Conservation (phyloP, 2,113 vertebrate genomes). For the Psettodes erumei region DNA sequence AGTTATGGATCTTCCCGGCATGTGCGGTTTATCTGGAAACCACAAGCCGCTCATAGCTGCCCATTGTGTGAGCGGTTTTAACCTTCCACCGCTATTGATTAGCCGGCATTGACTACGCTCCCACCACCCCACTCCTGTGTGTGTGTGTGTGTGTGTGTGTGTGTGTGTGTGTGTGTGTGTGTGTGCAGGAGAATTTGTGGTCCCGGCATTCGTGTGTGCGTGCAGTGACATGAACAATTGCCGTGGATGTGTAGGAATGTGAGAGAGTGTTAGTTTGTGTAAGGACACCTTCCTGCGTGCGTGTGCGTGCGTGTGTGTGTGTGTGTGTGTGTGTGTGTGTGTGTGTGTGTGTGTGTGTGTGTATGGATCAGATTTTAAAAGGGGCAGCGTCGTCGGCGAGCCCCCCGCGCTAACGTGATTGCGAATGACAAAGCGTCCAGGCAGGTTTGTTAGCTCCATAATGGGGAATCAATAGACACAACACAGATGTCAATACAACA, state of each 20-base stretch:
- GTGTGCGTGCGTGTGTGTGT: constrained; percentile 19
- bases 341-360: constrained; percentile 41
- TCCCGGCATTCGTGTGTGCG: constrained; percentile 8
- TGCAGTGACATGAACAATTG: constrained; percentile 34
- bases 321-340: constrained; percentile 29
- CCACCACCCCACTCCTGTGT: constrained; percentile 37
- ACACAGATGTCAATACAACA: constrained; percentile 89
- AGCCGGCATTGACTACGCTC: constrained; percentile 73
- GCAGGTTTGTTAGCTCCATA: constrained; percentile 87
- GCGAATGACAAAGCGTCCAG: constrained; percentile 86
- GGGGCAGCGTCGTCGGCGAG: constrained; percentile 72
- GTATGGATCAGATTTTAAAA: constrained; percentile 79
- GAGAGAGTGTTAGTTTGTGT: constrained; percentile 4
- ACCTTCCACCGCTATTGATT: constrained; percentile 83
- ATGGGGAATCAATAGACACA: constrained; percentile 88
- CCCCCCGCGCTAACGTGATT: constrained; percentile 85
- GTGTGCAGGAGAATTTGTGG: constrained; percentile 35
- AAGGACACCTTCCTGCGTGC: constrained; percentile 33
- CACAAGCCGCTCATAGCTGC: constrained; percentile 74
- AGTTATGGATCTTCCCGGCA: constrained; percentile 70
- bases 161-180: background rate
- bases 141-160: constrained; percentile 41
- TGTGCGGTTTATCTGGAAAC: constrained; percentile 72
- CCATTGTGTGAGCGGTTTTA: constrained; percentile 81
- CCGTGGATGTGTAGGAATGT: constrained; percentile 58